Evolutionary conservation across 2,113 vertebrate species (phyloP).

Genomic region (Sapajus apella): DNA sequence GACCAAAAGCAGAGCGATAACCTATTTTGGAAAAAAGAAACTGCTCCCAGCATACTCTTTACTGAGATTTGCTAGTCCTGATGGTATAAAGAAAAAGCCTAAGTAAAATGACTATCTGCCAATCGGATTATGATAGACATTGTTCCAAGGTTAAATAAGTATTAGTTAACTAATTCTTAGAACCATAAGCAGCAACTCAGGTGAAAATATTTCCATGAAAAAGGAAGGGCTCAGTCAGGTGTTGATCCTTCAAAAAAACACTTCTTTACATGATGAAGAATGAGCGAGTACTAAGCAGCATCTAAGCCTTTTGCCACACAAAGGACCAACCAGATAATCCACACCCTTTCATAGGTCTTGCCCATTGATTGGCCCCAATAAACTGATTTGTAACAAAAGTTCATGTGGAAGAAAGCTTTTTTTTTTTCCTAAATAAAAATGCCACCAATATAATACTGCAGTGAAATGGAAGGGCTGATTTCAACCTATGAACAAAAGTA

Average conservation of each 20-base stretch:
- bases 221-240: slow-evolving; percentile 69
- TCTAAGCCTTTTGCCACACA: slow-evolving; percentile 68
- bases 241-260: slow-evolving; percentile 70
- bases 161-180: slow-evolving; percentile 74
- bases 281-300: slow-evolving; percentile 49
- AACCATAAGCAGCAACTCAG: slow-evolving; percentile 71
- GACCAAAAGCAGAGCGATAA: not conserved
- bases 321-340: slow-evolving; percentile 71
- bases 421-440: slow-evolving; percentile 72
- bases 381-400: slow-evolving; percentile 70
- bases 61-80: slow-evolving; percentile 47
- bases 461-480: slow-evolving; percentile 74
- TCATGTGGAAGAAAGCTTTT: slow-evolving; percentile 74
- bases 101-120: slow-evolving; percentile 69
- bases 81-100: slow-evolving; percentile 52
- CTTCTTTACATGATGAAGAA: slow-evolving; percentile 68
- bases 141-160: slow-evolving; percentile 77
- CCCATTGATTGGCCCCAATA: slow-evolving; percentile 72
- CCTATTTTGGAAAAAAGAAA: not conserved
- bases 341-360: slow-evolving; percentile 54
- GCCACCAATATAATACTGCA: slow-evolving; percentile 72
- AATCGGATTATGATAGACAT: slow-evolving; percentile 71
- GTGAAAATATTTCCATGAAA: slow-evolving; percentile 78
- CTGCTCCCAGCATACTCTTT: slow-evolving; percentile 13
- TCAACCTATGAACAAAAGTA: slow-evolving; percentile 71